Base-by-base conservation (phyloP, 2,797 vertebrate species). In the Megalops cyprinoides region DNA sequence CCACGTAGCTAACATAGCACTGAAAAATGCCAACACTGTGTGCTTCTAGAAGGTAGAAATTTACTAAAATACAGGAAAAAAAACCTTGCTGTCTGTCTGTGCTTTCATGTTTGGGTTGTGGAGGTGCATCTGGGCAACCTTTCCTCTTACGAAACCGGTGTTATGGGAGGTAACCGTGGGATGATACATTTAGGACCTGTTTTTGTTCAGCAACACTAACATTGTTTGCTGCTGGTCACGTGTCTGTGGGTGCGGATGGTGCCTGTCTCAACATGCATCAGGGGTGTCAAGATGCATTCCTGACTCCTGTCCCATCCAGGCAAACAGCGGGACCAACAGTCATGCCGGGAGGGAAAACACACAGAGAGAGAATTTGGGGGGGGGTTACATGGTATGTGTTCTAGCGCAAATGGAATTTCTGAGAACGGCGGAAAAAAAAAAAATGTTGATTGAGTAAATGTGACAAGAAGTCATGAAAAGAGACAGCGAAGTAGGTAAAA, bases 201-300 rank as follows among this genome's bases (percentile, higher is more conserved):
- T 14, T 67, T 15, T 77, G 86, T 90, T 89, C 89, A 87, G 75
- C 84, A 84, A 85, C 80, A 51, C 44, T 1, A 84, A 82, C 85
- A 76, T 44, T 0, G 75, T 83, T 79, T 77, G 82, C 31, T 6
- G 12, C 62, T 1, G 14, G 62, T 34, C 62, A 67, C 31, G 31
- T 67, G 62, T 18, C 20, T 18, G 0, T 83, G 88, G 89, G 89
- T 80, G 90, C 83, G 87, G 74, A 81, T 51, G 51, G 71, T 79
- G 87, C 92, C 9, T 87, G 92, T 90, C 89, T 82, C 73, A 51
- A 90, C 92, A 90, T 1, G 89, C 86, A 85, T 69, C n/a, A n/a
- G n/a, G n/a, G n/a, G n/a, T n/a, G n/a, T n/a, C n/a, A n/a, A 48
- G 18, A 73, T 78, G 20, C 90, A 91, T 89, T 91, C 89, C 88